Evolutionary conservation across 2,888 invertebrate genomes (phyloP).

Genomic region (Pyrochroa serraticornis): DNA sequence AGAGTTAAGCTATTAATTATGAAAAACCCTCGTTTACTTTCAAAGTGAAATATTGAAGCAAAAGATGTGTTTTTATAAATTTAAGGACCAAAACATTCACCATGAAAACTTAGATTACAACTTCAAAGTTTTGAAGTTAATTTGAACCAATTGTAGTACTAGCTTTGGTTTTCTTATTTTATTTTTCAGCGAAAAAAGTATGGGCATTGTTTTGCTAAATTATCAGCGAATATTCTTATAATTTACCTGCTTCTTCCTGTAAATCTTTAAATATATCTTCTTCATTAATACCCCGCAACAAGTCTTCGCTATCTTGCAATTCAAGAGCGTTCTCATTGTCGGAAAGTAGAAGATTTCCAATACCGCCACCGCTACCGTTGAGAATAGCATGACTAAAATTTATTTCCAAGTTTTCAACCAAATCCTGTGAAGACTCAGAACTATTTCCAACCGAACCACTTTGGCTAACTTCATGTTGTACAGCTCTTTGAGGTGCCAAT

Average conservation of each 20-base stretch:
- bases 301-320: constrained; percentile 43
- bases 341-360: constrained; percentile 12
- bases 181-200: too few relatives aligned
- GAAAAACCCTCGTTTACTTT: too few relatives aligned
- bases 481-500: constrained; percentile 49
- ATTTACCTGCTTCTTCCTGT: constrained; percentile 49
- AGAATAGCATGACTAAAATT: constrained; percentile 1
- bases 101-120: too few relatives aligned
- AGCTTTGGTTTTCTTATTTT: too few relatives aligned
- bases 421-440: constrained; percentile 49
- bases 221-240: background rate
- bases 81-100: too few relatives aligned
- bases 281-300: constrained; percentile 47
- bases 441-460: constrained; percentile 41
- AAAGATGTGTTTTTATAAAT: too few relatives aligned
- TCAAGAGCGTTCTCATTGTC: constrained; percentile 35
- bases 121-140: too few relatives aligned
- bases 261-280: constrained; percentile 53
- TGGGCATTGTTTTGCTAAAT: too few relatives aligned
- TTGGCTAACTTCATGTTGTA: constrained; percentile 46
- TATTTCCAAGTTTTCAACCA: constrained; percentile 28
- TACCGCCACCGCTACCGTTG: background rate
- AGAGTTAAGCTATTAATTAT: too few relatives aligned
- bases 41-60: too few relatives aligned
- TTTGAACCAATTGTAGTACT: too few relatives aligned